Evolutionary conservation across 2,113 vertebrate genomes (phyloP), one percentile per base, ranked within the genome.

Genomic region (Gymnocephalus cernua): DNA sequence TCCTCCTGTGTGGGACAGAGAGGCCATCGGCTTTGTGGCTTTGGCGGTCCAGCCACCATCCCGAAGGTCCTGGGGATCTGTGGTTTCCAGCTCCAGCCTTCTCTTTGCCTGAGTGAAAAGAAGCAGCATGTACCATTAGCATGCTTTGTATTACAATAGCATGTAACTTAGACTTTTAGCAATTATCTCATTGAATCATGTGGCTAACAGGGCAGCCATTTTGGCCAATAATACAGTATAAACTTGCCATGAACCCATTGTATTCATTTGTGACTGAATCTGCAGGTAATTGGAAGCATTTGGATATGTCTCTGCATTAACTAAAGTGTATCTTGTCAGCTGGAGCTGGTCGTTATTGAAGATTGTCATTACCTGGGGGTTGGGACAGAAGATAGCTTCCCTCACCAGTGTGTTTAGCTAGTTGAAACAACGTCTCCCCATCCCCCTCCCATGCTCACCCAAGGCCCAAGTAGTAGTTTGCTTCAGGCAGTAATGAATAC

Each of bases 81-180:
- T 86, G 84, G 94, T 93, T 83, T 97, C 97, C 54, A 97, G 93
- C 88, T 99, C 97, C 94, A 99, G 94, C 79, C 96, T 96, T 92
- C 96, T 92, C 84, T 97, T 97, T 70, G 95, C 96, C 96, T 98
- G 86, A 35, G 15, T 48, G 41, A 38, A 45, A 64, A 25, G 35
- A 21, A 66, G 9, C 18, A 32, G 32, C 32, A 32, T 32, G 32
- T 32, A 32, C 32, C 6, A 6, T 6, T 32, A 13, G 38, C 53
- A 25, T 9, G 15, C 1, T 16, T 54, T 3, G 4, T 2, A 23
- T 7, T 29, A 2, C 4, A 64, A 13, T 25, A 53, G 27, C 35
- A 64, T 32, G 0, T 44, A 64, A 11, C 2, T 68, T 13, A 0
- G 4, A 48, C 48, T 25, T 58, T 41, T 61, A 53, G 1, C 27